phyloP scores from a whole-genome alignment of 1,140 invertebrate genomes.

The Camponotus floridanus region DNA sequence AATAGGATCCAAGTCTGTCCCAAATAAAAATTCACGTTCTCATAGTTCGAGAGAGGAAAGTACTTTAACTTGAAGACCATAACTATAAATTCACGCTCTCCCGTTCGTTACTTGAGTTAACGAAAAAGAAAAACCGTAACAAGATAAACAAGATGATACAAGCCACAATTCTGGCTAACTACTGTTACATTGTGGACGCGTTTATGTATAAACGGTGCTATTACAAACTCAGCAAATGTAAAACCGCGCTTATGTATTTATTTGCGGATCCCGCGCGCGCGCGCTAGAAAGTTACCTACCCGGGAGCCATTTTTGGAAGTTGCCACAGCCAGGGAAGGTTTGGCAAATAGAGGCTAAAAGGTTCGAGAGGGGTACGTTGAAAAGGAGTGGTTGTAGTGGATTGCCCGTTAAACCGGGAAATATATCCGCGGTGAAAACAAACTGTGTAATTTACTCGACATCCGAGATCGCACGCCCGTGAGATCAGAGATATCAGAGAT shows the following conservation, averaged over 20 bases:
- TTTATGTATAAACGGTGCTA: slow-evolving; percentile 28
- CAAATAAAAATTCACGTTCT: background rate
- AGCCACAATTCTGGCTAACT: background rate
- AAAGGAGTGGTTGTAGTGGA: slow-evolving; percentile 59
- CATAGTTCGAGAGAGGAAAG: background rate
- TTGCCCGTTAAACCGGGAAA: slow-evolving; percentile 65
- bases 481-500: slow-evolving; percentile 17
- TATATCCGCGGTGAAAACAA: slow-evolving; percentile 50
- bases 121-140: slow-evolving; percentile 8
- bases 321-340: slow-evolving; percentile 7
- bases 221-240: slow-evolving; percentile 42
- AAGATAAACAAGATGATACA: slow-evolving; percentile 15
- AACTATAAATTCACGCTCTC: slow-evolving; percentile 15
- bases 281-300: background rate
- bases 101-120: slow-evolving; percentile 13
- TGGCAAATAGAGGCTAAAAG: slow-evolving; percentile 67
- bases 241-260: slow-evolving; percentile 60
- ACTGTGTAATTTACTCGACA: slow-evolving; percentile 68
- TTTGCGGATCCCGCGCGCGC: background rate
- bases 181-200: background rate
- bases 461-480: slow-evolving; percentile 14
- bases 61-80: slow-evolving; percentile 11
- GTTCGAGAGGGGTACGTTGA: slow-evolving; percentile 53
- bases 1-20: background rate
- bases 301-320: slow-evolving; percentile 58